Base-by-base conservation (phyloP, 2,113 vertebrate species). In the Takifugu bimaculatus region DNA sequence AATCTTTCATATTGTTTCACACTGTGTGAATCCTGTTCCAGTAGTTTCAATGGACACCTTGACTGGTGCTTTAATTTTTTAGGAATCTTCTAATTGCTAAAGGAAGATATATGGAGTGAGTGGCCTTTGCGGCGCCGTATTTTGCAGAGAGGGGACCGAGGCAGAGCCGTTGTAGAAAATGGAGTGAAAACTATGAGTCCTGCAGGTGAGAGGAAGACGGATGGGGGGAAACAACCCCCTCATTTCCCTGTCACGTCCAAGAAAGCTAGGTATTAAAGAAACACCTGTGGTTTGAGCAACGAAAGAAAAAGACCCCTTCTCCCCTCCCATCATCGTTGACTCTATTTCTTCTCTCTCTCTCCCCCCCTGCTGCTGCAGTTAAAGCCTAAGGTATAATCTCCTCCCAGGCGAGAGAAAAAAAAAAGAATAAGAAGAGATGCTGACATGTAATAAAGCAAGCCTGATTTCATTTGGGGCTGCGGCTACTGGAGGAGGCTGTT, bases 271-370 rank as follows among this genome's bases (percentile, higher is more conserved):
- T 82, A 86, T 90, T 88, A 86, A 89, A 90, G 81, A 77, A 87
- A 84, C 88, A 91, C 89, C 88, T 89, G 90, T 88, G 88, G 87
- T 90, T 88, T 86, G 79, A 86, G 81, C 78, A 72, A 82, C 79
- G 76, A 85, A 62, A 75, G 69, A 86, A 78, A 77, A 63, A 81
- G 68, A 75, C 74, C 69, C 73, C 20, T 28, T 52, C 65, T 54
- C 57, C 50, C 32, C 63, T 72, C 60, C 57, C 61, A 64, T 66
- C 54, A 62, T 62, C 68, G 70, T 56, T 3, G n/a, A 64, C 63
- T 72, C 72, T 49, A 60, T 67, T 64, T 59, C 62, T 42, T 50
- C 14, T 45, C 42, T 2, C 35, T 1, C 1, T 10, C 35, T 35
- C 26, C 39, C 56, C 42, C 64, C 60, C 53, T 45, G 50, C 60